Percentiles rank a stretch among this genome's conserved stretches.
phyloP scores from a whole-genome alignment of 53 echinoderm and acorn worm genomes.

The Crossaster papposus region DNA sequence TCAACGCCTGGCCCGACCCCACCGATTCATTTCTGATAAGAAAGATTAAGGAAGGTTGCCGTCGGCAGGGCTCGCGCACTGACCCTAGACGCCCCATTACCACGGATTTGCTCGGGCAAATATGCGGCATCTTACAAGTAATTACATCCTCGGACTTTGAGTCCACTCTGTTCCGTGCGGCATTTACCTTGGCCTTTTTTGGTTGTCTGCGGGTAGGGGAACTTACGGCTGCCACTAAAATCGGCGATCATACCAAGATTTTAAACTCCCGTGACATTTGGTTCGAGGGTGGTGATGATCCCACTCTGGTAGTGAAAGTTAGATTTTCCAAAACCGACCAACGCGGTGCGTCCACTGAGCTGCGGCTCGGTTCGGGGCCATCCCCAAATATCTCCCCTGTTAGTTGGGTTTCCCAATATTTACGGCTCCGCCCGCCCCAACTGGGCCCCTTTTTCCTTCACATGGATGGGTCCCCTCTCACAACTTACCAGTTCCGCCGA shows the following conservation, averaged over 20 bases:
- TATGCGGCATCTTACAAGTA: neutral
- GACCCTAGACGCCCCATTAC: slow-evolving; percentile 29
- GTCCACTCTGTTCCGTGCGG: neutral
- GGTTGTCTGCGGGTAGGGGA: slow-evolving; percentile 54
- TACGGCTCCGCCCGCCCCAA: neutral
- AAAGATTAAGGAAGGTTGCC: slow-evolving; percentile 43
- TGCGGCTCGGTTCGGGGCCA: neutral
- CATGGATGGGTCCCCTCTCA: slow-evolving; percentile 9
- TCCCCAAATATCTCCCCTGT: neutral
- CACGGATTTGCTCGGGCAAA: neutral
- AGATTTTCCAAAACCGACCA: too few species aligned
- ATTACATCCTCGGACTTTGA: slow-evolving; percentile 15
- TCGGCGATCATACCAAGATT: too few species aligned
- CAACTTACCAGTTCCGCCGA: slow-evolving; percentile 1
- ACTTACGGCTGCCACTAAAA: neutral
- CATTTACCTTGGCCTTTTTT: too few species aligned
- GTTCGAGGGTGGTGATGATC: too few species aligned
- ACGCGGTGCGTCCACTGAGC: neutral
- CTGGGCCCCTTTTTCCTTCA: slow-evolving; percentile 49
- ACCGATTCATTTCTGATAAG: slow-evolving; percentile 10
- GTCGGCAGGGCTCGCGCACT: neutral
- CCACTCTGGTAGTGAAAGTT: neutral
- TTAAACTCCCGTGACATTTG: too few species aligned
- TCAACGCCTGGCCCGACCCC: slow-evolving; percentile 28
- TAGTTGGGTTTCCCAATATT: neutral